A percentile compares a stretch with the other conserved stretches of the same genome.
Conservation (phyloP, 2,113 vertebrate species). For the Colaptes auratus region DNA sequence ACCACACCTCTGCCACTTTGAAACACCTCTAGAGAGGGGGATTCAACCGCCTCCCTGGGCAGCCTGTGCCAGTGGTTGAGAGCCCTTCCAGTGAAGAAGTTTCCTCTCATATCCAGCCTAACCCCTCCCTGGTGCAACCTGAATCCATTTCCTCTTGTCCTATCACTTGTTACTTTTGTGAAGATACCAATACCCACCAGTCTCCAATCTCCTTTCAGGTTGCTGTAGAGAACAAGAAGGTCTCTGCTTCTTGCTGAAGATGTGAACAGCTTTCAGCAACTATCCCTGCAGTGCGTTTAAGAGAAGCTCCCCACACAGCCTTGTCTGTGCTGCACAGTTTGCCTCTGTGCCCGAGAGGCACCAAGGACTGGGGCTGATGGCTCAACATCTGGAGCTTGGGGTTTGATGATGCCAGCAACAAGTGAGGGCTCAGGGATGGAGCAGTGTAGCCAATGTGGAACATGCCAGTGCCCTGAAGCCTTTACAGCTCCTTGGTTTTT, state of each 20-base stretch:
- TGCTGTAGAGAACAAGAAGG: too few species aligned
- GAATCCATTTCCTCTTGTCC: too few species aligned
- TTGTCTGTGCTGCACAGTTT: accelerated
- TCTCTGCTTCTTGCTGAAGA: background rate
- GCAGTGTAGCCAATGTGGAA: background rate
- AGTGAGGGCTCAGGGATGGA: background rate
- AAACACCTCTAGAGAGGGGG: too few species aligned
- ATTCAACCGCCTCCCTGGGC: too few species aligned
- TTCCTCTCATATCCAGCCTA: too few species aligned
- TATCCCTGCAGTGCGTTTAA: background rate
- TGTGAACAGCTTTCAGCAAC: background rate
- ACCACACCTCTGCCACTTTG: too few species aligned
- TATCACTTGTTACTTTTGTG: too few species aligned
- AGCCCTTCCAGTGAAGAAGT: too few species aligned
- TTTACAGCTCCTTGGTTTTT: background rate
- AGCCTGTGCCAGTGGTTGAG: too few species aligned
- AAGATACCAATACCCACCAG: too few species aligned
- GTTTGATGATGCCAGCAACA: background rate
- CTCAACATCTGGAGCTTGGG: background rate
- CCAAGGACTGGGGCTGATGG: background rate
- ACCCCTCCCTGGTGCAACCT: too few species aligned
- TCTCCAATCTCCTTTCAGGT: too few species aligned
- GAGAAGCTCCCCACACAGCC: background rate
- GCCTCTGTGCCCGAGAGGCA: background rate
- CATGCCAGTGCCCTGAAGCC: background rate